Conservation (phyloP, 2,888 invertebrate species). For the Lochmaea crataegi region DNA sequence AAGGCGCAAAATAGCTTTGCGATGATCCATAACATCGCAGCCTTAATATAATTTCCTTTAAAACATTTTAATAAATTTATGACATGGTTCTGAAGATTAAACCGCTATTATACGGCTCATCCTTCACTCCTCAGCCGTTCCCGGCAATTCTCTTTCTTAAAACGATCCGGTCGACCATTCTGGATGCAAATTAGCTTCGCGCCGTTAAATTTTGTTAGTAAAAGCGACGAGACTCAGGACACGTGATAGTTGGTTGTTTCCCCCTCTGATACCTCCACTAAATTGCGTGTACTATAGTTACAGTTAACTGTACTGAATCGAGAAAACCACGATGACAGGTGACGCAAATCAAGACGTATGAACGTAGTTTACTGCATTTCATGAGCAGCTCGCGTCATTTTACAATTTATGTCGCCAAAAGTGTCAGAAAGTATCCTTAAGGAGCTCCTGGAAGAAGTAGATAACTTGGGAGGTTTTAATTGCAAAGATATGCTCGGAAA, state of each 20-base stretch:
- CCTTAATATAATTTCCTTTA: conserved; percentile 62
- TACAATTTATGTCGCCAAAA: too few relatives aligned
- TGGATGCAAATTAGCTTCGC: conserved; percentile 62
- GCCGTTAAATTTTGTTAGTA: conserved; percentile 62
- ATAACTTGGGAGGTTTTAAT: too few relatives aligned
- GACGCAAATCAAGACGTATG: background rate
- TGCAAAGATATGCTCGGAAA: too few relatives aligned
- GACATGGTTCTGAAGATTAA: conserved; percentile 61
- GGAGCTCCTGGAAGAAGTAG: too few relatives aligned
- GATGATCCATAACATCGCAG: conserved; percentile 16
- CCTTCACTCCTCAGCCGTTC: conserved; percentile 59
- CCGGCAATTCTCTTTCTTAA: conserved; percentile 59
- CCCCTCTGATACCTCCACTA: conserved; percentile 21
- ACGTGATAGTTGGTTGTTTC: conserved; percentile 53
- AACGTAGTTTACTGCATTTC: background rate
- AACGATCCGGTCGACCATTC: conserved; percentile 59
- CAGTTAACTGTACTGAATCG: background rate
- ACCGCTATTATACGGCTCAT: conserved; percentile 63
- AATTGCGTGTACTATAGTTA: conserved; percentile 5
- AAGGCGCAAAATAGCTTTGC: background rate
- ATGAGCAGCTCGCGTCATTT: background rate
- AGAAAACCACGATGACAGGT: background rate
- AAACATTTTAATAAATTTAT: conserved; percentile 65
- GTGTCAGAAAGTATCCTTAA: too few relatives aligned
- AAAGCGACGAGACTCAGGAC: conserved; percentile 55